Percentiles rank a stretch among this genome's conserved stretches.
These are phyloP conservation scores for Leptopilina clavipes DNA, from an alignment of 1,140 invertebrate genomes.

Conservation along the genomic window DNA sequence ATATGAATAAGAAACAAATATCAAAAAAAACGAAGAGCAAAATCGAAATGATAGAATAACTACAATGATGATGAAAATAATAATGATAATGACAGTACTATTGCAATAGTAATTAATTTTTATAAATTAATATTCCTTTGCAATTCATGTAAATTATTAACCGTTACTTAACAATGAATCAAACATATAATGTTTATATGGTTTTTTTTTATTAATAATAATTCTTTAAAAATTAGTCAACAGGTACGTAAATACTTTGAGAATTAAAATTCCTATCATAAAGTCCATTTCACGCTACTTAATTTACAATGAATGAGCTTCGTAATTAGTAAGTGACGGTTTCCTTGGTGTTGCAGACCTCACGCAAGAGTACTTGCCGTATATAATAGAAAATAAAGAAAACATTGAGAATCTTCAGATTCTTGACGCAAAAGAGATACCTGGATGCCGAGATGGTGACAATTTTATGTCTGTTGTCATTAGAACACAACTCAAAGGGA, in stretches of 20 bases:
- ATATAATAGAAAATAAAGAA: constrained; percentile 61
- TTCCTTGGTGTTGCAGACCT: constrained; percentile 49
- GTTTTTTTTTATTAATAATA: background rate
- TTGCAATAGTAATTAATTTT: too few relatives aligned
- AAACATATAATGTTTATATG: background rate
- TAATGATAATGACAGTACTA: background rate
- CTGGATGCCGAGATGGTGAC: constrained; percentile 64
- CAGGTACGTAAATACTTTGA: background rate
- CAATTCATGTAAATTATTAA: background rate
- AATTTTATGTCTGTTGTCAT: constrained; percentile 70
- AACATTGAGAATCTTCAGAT: constrained; percentile 63
- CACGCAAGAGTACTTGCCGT: constrained; percentile 43
- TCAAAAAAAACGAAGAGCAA: too few relatives aligned
- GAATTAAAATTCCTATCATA: constrained; percentile 13
- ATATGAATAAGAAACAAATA: too few relatives aligned
- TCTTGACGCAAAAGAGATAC: constrained; percentile 51
- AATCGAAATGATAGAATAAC: too few relatives aligned
- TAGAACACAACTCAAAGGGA: constrained; percentile 59
- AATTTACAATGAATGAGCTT: constrained; percentile 20
- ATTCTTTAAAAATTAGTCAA: constrained; percentile 8
- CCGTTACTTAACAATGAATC: background rate
- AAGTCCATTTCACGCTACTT: constrained; percentile 15
- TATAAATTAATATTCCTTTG: too few relatives aligned
- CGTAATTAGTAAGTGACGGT: constrained; percentile 16
- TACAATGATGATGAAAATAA: background rate